Evolutionary conservation across 2,113 vertebrate species (phyloP).

Genomic region (Platysternon megacephalum): DNA sequence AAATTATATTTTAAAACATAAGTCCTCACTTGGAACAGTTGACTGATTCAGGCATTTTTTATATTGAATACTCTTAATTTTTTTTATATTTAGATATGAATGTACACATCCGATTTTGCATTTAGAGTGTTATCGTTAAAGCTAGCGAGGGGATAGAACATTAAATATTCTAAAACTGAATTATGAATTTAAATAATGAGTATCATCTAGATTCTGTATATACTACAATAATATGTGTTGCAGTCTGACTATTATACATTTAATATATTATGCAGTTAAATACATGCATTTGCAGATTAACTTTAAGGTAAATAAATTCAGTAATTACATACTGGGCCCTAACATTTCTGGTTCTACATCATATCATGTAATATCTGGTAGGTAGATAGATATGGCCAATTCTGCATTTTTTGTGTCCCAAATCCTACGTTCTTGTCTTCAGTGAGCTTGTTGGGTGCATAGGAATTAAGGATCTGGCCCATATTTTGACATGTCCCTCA

Average conservation of each 20-base stretch:
- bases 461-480: background rate
- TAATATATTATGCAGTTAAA: background rate
- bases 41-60: background rate
- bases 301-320: background rate
- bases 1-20: slow-evolving; percentile 38
- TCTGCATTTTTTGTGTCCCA: background rate
- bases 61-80: background rate
- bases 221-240: background rate
- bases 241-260: background rate
- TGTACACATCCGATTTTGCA: background rate
- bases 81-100: background rate
- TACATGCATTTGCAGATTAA: background rate
- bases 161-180: background rate
- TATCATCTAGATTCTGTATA: background rate
- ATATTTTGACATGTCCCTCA: background rate
- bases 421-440: background rate
- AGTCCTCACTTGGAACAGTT: slow-evolving; percentile 8
- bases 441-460: background rate
- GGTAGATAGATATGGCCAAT: background rate
- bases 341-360: background rate
- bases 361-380: background rate
- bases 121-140: background rate
- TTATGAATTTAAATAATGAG: background rate
- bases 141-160: background rate
- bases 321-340: background rate